These are phyloP conservation scores for Ochotona curzoniae DNA, from an alignment of 2,113 vertebrate species.

Conservation along the genomic window DNA sequence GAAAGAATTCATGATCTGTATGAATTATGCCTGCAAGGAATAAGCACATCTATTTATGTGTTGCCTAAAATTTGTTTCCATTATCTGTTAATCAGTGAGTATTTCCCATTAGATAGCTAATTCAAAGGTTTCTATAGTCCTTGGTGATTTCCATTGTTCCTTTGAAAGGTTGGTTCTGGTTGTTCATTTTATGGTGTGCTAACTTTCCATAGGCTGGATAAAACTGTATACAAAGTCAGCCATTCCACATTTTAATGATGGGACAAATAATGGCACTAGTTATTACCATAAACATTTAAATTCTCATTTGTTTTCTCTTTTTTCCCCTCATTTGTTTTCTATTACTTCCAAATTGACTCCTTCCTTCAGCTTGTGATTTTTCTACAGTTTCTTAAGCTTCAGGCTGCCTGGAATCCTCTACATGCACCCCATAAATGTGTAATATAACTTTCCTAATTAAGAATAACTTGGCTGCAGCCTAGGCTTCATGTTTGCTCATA, in stretches of 20 bases:
- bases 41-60: background rate
- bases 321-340: background rate
- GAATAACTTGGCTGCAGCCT: background rate
- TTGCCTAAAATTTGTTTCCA: background rate
- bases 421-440: background rate
- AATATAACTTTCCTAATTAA: background rate
- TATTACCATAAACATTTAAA: background rate
- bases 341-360: background rate
- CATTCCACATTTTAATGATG: too few relatives aligned
- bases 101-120: background rate
- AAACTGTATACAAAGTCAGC: background rate
- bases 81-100: background rate
- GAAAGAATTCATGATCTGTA: background rate
- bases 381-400: background rate
- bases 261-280: background rate
- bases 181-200: background rate
- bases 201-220: background rate
- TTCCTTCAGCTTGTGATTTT: background rate
- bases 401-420: background rate
- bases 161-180: background rate
- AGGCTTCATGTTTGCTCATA: background rate
- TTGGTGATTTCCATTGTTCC: background rate
- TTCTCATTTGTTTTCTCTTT: background rate
- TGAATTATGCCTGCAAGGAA: too few relatives aligned
- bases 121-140: background rate